These are phyloP conservation scores for Euzophera pinguis DNA, from an alignment of 2,888 invertebrate genomes.

Conservation along the genomic window DNA sequence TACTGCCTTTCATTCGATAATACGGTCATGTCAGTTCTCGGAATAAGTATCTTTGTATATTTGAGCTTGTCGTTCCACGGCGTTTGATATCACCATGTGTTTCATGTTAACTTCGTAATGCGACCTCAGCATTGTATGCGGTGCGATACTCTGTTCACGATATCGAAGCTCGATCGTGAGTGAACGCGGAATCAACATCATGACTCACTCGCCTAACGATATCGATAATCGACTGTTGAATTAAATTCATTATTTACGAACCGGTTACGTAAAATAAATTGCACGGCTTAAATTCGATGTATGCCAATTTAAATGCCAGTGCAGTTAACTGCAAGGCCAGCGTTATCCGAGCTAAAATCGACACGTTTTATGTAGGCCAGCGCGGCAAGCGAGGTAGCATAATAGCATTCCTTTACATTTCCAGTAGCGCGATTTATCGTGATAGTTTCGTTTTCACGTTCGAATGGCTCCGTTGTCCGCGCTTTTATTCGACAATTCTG, in stretches of 20 bases:
- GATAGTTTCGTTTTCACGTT: constrained; percentile 74
- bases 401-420: constrained; percentile 58
- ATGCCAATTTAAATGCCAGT: constrained; percentile 67
- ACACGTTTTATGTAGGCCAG: constrained; percentile 68
- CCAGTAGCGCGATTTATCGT: constrained; percentile 66
- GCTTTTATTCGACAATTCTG: constrained; percentile 55
- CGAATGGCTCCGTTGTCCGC: constrained; percentile 56
- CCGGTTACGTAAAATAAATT: constrained; percentile 62
- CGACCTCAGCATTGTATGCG: background rate
- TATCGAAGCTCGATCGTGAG: constrained; percentile 21
- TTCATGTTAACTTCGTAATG: constrained; percentile 1
- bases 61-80: background rate
- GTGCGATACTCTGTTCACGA: background rate
- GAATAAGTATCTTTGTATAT: background rate
- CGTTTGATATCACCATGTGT: background rate
- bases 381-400: constrained; percentile 54
- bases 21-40: constrained; percentile 20
- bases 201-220: constrained; percentile 53
- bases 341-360: constrained; percentile 70
- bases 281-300: constrained; percentile 55
- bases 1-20: constrained; percentile 18
- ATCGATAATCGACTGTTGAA: constrained; percentile 45
- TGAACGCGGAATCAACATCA: constrained; percentile 23
- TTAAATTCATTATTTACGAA: constrained; percentile 52
- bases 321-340: constrained; percentile 64